These are phyloP conservation scores for Dynastes grantii DNA, from an alignment of 2,888 invertebrate genomes.

Conservation along the genomic window DNA sequence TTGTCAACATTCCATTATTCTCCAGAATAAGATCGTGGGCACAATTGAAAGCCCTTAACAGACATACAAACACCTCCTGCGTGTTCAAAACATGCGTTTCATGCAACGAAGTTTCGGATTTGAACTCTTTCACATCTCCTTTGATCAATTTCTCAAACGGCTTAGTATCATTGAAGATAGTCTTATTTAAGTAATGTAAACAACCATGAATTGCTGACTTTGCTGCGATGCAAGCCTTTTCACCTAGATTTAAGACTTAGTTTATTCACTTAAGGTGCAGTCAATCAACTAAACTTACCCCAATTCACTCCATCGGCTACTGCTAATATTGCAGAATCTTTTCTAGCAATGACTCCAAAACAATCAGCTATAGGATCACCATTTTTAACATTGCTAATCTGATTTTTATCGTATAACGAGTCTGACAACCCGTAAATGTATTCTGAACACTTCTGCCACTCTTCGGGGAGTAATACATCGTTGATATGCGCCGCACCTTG, in stretches of 20 bases:
- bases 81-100: slow-evolving; percentile 71
- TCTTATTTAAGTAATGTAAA: slow-evolving; percentile 85
- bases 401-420: slow-evolving; percentile 88
- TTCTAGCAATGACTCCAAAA: slow-evolving; percentile 82
- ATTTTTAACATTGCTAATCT: slow-evolving; percentile 78
- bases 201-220: slow-evolving; percentile 89
- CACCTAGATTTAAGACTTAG: slow-evolving; percentile 68
- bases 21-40: slow-evolving; percentile 89
- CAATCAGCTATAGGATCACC: slow-evolving; percentile 92
- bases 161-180: slow-evolving; percentile 73
- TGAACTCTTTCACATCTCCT: slow-evolving; percentile 59
- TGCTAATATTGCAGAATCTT: slow-evolving; percentile 84
- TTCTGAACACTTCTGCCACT: slow-evolving; percentile 76
- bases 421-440: slow-evolving; percentile 81
- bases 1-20: slow-evolving; percentile 87
- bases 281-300: slow-evolving; percentile 72
- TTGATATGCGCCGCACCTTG: slow-evolving; percentile 19
- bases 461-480: slow-evolving; percentile 65
- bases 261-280: no score
- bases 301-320: slow-evolving; percentile 94
- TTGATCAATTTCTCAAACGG: slow-evolving; percentile 66
- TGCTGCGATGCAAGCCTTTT: slow-evolving; percentile 88
- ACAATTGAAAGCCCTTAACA: slow-evolving; percentile 86
- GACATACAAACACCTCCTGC: slow-evolving; percentile 83
- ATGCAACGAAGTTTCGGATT: slow-evolving; percentile 52